Evolutionary conservation across 1,140 invertebrate genomes (phyloP), one percentile per base, ranked within the genome.

Genomic region (Brachionus rotundiformis): DNA sequence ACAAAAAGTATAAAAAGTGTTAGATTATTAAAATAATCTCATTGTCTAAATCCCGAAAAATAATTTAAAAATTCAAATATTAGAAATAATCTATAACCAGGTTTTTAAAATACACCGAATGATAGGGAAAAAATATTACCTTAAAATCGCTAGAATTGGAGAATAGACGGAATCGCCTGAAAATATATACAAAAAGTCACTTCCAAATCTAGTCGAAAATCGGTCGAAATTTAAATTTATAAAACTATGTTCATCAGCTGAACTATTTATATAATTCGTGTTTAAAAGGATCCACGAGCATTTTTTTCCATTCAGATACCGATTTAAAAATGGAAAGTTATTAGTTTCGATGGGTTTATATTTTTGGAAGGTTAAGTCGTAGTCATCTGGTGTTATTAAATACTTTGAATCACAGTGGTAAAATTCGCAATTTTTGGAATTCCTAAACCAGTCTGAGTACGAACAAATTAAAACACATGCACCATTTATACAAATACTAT

Each of bases 121-220:
- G 27, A 11, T 16, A 33, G 1, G 6, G 27, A 63, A 61, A 63
- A 63, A 63, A 13, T 63, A 8, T 39, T 71, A 73, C 68, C 68
- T 73, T 41, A 73, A 23, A 25, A 41, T 23, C 25, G 36, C 68
- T 19, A 73, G 13, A 25, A 73, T 25, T 7, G 68, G 68, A 25
- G 68, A 73, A 73, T 73, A 73, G 8, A 73, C 41, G n/a, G 68
- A 73, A 73, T 73, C 68, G 44, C 68, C 68, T 27, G 68, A 39
- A 73, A 73, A 73, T 73, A 73, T 73, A 25, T 73, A 73, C 36
- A 73, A 73, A 73, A 41, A 73, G 44, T 73, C 68, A 25, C 41
- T 73, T 19, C 2, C 16, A n/a, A 73, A 73, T 73, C 36, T 36
- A 27, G 68, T 73, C 13, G 68, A 73, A 73, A 73, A 73, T 44